Conservation (phyloP, 2,888 invertebrate genomes). For the Eupeodes latifasciatus region DNA sequence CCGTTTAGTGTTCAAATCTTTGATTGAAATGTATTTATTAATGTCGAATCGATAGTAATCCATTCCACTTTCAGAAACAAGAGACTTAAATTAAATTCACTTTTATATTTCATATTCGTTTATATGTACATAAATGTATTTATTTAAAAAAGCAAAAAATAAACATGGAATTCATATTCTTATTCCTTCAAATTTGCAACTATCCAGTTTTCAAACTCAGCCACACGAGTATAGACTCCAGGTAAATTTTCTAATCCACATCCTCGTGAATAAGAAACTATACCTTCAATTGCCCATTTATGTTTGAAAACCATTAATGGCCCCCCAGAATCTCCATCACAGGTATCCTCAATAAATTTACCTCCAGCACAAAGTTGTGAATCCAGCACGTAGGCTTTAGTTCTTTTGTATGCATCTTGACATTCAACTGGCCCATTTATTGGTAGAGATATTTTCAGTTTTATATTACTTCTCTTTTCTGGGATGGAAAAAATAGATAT, state of each 20-base stretch:
- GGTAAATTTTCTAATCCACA: slow-evolving; percentile 85
- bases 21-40: no score
- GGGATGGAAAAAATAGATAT: not conserved
- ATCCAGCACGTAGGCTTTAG: slow-evolving; percentile 43
- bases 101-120: no score
- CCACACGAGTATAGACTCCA: slow-evolving; percentile 87
- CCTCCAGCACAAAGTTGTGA: slow-evolving; percentile 79
- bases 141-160: not conserved
- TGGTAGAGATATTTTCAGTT: slow-evolving; percentile 83
- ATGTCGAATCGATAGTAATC: no score
- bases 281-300: slow-evolving; percentile 78
- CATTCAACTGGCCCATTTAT: slow-evolving; percentile 84
- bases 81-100: no score
- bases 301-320: slow-evolving; percentile 83
- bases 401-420: slow-evolving; percentile 58
- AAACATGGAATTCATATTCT: slow-evolving; percentile 2
- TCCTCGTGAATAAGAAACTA: slow-evolving; percentile 84
- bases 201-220: slow-evolving; percentile 87
- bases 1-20: no score
- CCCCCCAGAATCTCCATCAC: slow-evolving; percentile 87
- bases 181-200: slow-evolving; percentile 83
- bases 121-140: not conserved
- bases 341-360: slow-evolving; percentile 84
- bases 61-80: no score
- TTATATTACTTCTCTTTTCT: slow-evolving; percentile 53